Conservation (phyloP, 2,797 vertebrate species). For the Eidolon dupreanum region DNA sequence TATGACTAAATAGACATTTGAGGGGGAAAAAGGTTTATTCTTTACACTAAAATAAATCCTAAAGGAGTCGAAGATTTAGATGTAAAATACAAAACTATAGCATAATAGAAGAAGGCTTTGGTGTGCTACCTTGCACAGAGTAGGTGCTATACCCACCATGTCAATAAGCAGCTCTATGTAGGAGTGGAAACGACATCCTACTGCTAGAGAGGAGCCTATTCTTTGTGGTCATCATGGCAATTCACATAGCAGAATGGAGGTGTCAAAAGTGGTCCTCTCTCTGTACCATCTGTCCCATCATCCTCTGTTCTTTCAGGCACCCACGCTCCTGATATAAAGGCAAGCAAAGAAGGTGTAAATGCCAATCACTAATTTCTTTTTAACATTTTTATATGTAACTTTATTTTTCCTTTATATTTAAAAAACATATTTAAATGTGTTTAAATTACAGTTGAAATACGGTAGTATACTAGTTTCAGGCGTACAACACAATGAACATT, state of each 20-base stretch:
- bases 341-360: not conserved
- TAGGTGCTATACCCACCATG: rapidly evolving
- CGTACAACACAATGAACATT: too few species aligned
- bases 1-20: not conserved
- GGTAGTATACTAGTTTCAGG: too few species aligned
- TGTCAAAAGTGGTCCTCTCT: not conserved
- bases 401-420: too few species aligned
- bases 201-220: not conserved
- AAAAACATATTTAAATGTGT: too few species aligned
- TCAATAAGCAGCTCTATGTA: too few species aligned
- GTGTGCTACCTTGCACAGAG: not conserved
- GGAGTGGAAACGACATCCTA: not conserved
- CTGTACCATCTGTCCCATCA: not conserved
- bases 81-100: not conserved
- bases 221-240: not conserved
- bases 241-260: not conserved
- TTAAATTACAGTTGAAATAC: too few species aligned
- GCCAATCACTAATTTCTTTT: not conserved
- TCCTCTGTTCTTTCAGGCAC: not conserved
- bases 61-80: not conserved
- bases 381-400: too few species aligned
- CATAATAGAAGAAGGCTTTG: not conserved
- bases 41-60: not conserved
- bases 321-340: not conserved
- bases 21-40: not conserved